phyloP scores from a whole-genome alignment of 2,888 invertebrate genomes.

The Andrena fulva region DNA sequence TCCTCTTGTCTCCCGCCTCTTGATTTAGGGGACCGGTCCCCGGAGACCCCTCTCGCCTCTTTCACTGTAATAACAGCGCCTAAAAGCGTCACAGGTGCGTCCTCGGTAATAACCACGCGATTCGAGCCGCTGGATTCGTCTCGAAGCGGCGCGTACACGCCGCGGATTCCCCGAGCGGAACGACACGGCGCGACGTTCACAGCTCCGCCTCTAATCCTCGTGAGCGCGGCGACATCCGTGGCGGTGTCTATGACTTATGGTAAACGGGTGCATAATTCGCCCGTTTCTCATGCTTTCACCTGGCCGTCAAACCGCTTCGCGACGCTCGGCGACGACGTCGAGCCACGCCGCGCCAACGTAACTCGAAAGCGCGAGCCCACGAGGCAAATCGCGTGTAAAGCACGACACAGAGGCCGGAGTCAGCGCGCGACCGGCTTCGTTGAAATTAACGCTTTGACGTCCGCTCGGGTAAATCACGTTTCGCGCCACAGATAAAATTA shows the following conservation, averaged over 20 bases:
- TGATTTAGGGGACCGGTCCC: slow-evolving; percentile 44
- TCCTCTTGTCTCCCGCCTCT: slow-evolving; percentile 59
- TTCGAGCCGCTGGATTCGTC: slow-evolving; percentile 67
- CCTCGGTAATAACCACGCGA: slow-evolving; percentile 38
- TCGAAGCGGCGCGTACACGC: slow-evolving; percentile 38
- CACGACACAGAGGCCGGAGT: slow-evolving; percentile 7
- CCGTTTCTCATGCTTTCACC: slow-evolving; percentile 79
- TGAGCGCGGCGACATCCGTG: slow-evolving; percentile 49
- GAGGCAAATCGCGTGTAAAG: background rate
- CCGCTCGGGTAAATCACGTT: no score
- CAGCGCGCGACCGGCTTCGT: background rate
- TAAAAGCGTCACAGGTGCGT: slow-evolving; percentile 48
- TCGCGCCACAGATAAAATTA: no score
- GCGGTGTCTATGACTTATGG: slow-evolving; percentile 73
- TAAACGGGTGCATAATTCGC: slow-evolving; percentile 76
- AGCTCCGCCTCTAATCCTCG: slow-evolving; percentile 66
- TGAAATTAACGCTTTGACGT: slow-evolving; percentile 20
- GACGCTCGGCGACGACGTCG: slow-evolving; percentile 35
- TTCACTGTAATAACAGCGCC: slow-evolving; percentile 23
- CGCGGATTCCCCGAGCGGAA: slow-evolving; percentile 41
- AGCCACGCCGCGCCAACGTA: slow-evolving; percentile 46
- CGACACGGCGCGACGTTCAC: slow-evolving; percentile 30
- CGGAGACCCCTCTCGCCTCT: slow-evolving; percentile 23
- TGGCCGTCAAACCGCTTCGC: slow-evolving; percentile 65
- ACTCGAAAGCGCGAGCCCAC: slow-evolving; percentile 56